Evolutionary conservation across 1,140 invertebrate species (phyloP).

Genomic region (Drosophila sulfurigaster): DNA sequence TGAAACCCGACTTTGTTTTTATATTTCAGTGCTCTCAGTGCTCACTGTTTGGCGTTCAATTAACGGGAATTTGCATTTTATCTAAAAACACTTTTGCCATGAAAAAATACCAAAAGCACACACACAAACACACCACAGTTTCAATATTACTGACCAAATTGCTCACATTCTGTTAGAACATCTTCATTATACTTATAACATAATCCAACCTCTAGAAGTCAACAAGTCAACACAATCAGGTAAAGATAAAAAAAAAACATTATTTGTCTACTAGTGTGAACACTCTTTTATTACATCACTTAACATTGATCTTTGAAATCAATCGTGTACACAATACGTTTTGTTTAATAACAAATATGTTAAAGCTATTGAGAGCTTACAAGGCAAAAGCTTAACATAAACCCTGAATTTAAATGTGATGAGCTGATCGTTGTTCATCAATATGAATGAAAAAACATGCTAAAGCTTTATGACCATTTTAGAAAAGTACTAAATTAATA

Average conservation of each 20-base stretch:
- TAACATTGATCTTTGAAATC: conserved; percentile 68
- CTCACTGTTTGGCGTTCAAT: conserved; percentile 75
- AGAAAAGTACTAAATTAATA: too few relatives aligned
- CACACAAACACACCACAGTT: neutral
- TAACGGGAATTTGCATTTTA: conserved; percentile 76
- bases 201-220: neutral
- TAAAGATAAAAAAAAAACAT: conserved; percentile 19
- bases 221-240: conserved; percentile 11
- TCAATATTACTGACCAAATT: neutral
- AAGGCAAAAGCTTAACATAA: conserved; percentile 39
- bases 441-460: too few relatives aligned
- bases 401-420: conserved; percentile 34
- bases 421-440: neutral
- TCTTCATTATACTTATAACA: conserved; percentile 2
- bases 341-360: conserved; percentile 8
- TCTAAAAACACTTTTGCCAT: conserved; percentile 48
- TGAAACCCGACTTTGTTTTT: conserved; percentile 49
- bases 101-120: conserved; percentile 7
- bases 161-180: conserved; percentile 9
- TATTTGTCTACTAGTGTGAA: conserved; percentile 9
- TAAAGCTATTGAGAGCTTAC: conserved; percentile 4
- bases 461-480: too few relatives aligned
- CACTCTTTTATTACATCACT: conserved; percentile 21
- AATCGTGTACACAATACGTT: conserved; percentile 27
- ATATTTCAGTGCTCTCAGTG: conserved; percentile 12